Percentiles rank a stretch among this genome's conserved stretches.
Conservation (phyloP, 1,140 invertebrate species). For the Bradysia coprophila region DNA sequence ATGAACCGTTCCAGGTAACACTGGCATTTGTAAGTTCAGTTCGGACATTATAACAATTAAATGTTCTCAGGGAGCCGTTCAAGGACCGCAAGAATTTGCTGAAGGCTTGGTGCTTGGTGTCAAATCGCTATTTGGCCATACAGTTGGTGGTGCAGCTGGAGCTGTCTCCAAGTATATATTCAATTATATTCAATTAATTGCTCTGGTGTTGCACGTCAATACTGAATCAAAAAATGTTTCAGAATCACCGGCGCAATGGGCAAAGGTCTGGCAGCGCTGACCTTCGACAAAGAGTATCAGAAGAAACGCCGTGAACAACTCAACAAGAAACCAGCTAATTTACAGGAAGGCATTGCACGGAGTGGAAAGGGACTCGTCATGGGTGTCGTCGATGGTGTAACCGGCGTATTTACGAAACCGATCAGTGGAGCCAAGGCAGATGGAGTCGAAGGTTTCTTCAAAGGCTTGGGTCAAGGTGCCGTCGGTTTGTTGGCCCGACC, state of each 20-base stretch:
- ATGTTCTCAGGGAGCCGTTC: slow-evolving; percentile 65
- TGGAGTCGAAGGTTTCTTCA: slow-evolving; percentile 91
- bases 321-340: slow-evolving; percentile 69
- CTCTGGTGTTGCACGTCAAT: slow-evolving; percentile 30
- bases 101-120: slow-evolving; percentile 86
- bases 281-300: slow-evolving; percentile 94
- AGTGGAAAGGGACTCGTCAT: slow-evolving; percentile 91
- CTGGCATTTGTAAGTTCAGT: too few species aligned
- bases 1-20: slow-evolving; percentile 90
- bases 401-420: slow-evolving; percentile 90
- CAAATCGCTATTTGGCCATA: slow-evolving; percentile 81
- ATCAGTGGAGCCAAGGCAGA: slow-evolving; percentile 86
- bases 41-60: neutral
- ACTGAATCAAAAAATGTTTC: neutral
- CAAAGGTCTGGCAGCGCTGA: slow-evolving; percentile 88
- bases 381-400: slow-evolving; percentile 86
- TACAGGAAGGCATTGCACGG: slow-evolving; percentile 80
- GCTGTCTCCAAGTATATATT: slow-evolving; percentile 53
- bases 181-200: too few species aligned
- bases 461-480: slow-evolving; percentile 89
- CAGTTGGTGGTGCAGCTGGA: slow-evolving; percentile 91
- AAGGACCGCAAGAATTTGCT: slow-evolving; percentile 95
- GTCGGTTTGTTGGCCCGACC: slow-evolving; percentile 88
- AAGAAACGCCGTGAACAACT: slow-evolving; percentile 75
- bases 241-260: slow-evolving; percentile 89